These are phyloP conservation scores for Ascaphus truei DNA, from an alignment of 2,113 vertebrate genomes.

Conservation along the genomic window DNA sequence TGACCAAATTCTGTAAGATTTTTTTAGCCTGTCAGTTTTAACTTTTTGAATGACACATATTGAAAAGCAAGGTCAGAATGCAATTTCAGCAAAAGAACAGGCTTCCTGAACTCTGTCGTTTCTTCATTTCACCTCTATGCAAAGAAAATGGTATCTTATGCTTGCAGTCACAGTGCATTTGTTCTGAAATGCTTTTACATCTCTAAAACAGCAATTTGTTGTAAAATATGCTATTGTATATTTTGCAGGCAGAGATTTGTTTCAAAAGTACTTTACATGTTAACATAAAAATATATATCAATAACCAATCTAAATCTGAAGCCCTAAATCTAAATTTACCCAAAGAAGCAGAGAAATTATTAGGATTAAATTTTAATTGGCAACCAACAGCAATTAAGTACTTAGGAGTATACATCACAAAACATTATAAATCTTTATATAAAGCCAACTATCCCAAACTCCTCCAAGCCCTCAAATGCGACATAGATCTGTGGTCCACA, in stretches of 20 bases:
- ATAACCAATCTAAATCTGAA: no score
- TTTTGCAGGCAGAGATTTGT: not conserved
- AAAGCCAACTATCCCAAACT: no score
- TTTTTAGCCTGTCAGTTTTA: constrained; percentile 43
- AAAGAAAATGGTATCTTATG: constrained; percentile 58
- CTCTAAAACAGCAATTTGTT: constrained; percentile 43
- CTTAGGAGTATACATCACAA: no score
- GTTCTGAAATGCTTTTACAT: constrained; percentile 51
- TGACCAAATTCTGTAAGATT: constrained; percentile 37
- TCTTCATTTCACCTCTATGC: constrained; percentile 58
- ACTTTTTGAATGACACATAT: constrained; percentile 49
- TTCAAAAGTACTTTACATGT: no score
- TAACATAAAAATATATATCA: no score
- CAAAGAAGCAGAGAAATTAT: no score
- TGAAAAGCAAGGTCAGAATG: constrained; percentile 50
- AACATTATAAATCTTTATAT: no score
- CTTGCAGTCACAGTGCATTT: constrained; percentile 63
- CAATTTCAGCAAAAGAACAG: constrained; percentile 55
- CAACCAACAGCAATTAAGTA: no score
- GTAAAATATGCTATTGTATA: not conserved
- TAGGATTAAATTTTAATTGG: no score
- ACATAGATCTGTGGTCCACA: no score
- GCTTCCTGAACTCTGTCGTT: constrained; percentile 57
- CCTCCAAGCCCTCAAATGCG: no score
- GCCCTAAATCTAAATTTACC: no score